Evolutionary conservation across 2,888 invertebrate genomes (phyloP), one percentile per base, ranked within the genome.

Genomic region (Theretra japonica): DNA sequence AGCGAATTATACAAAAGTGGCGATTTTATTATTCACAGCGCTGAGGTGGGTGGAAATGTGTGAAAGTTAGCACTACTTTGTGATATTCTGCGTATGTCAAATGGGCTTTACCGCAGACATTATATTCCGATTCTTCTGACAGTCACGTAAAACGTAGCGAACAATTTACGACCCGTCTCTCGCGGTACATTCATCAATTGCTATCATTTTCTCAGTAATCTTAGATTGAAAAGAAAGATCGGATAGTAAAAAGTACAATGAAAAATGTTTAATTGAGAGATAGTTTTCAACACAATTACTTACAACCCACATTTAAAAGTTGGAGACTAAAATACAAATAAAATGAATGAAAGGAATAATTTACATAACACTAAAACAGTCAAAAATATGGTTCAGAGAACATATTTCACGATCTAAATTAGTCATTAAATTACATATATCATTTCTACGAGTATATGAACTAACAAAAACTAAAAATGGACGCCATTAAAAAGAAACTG

Each of bases 51-150:
- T 62, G 71, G 65, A 73, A 60, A 53, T 69, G 28, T 65, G 75
- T 71, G 79, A 80, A 77, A 79, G 78, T 75, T 68, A 74, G 65
- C 69, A 56, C 75, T 65, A 48, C 65, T 65, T 65, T 48, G 23
- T 48, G 23, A 65, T 15, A 17, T 17, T 30, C 19, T 60, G 60
- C n/a, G 30, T 60, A 33, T 48, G 41, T 2, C 33, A 65, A 48
- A 48, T 23, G 48, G 17, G 15, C 5, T 65, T 65, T 53, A n/a
- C 53, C 53, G 41, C 17, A 23, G 6, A 48, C 33, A 21, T 30
- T 21, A 41, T 15, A 23, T 17, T 23, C n/a, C 19, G n/a, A 30
- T 17, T 48, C 21, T 23, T 65, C 23, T 23, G 15, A 48, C 41
- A 25, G 41, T 4, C 41, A 41, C 21, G 21, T 62, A 21, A 41